phyloP scores from a whole-genome alignment of 2,888 invertebrate species.

The Apodemia zela region DNA sequence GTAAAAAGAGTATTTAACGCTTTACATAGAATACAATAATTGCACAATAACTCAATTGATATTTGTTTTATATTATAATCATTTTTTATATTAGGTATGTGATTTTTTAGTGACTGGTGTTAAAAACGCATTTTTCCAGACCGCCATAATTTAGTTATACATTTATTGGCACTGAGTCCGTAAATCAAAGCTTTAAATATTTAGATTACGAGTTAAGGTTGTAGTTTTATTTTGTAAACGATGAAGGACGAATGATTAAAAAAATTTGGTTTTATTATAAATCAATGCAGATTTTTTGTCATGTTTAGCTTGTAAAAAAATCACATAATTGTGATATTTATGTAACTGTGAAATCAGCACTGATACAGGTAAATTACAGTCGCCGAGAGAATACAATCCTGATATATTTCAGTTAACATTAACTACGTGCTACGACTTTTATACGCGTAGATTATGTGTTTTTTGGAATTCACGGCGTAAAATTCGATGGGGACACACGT shows the following conservation, averaged over 20 bases:
- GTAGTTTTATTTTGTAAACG: conserved; percentile 16
- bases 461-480: background rate
- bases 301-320: background rate
- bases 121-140: background rate
- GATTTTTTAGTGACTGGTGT: background rate
- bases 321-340: conserved; percentile 14
- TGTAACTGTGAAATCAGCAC: conserved; percentile 12
- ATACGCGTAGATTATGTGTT: too few species aligned
- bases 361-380: conserved; percentile 8
- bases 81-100: too few species aligned
- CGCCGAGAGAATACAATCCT: background rate
- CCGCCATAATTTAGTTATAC: background rate
- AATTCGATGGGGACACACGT: background rate
- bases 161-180: conserved; percentile 41
- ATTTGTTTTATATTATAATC: too few species aligned
- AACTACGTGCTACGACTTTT: background rate
- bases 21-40: background rate
- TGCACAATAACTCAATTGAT: too few species aligned
- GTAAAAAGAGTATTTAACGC: background rate
- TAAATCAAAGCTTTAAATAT: conserved; percentile 71
- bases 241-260: conserved; percentile 24
- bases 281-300: conserved; percentile 2
- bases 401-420: background rate
- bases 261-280: background rate
- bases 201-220: conserved; percentile 43